These are phyloP conservation scores for Ochropleura plecta DNA, from an alignment of 2,888 invertebrate species.

Conservation along the genomic window DNA sequence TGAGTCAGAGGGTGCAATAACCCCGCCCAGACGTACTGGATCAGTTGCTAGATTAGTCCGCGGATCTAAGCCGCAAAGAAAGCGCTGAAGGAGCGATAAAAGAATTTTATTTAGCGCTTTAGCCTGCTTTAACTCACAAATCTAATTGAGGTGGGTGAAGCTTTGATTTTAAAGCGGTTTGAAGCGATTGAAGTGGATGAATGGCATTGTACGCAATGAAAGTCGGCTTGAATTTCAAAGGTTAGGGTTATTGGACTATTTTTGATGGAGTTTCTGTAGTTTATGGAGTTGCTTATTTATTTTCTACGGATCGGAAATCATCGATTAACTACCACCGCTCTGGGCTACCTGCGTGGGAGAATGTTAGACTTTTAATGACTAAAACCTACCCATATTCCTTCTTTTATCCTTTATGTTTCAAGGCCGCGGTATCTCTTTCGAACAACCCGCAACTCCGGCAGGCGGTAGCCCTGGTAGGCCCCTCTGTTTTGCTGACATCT, in stretches of 20 bases:
- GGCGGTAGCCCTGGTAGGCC: too few relatives aligned
- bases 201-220: constrained; percentile 37
- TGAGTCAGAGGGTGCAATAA: constrained; percentile 81
- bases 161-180: constrained; percentile 48
- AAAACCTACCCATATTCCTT: too few relatives aligned
- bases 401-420: too few relatives aligned
- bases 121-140: constrained; percentile 46
- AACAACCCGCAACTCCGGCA: too few relatives aligned
- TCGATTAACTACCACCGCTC: too few relatives aligned
- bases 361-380: too few relatives aligned
- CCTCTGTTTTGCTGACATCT: too few relatives aligned
- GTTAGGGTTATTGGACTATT: constrained; percentile 42
- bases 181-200: constrained; percentile 43
- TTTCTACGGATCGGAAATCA: too few relatives aligned
- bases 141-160: constrained; percentile 50
- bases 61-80: constrained; percentile 51
- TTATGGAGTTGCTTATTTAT: constrained; percentile 18
- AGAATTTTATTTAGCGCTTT: constrained; percentile 53
- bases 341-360: too few relatives aligned
- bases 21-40: constrained; percentile 78
- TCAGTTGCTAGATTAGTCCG: constrained; percentile 66
- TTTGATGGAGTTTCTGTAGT: constrained; percentile 39
- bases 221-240: constrained; percentile 39
- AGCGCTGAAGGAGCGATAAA: constrained; percentile 50
- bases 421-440: too few relatives aligned